Base-by-base conservation (phyloP, 2,113 vertebrate genomes). In the Hipposideros armiger region DNA sequence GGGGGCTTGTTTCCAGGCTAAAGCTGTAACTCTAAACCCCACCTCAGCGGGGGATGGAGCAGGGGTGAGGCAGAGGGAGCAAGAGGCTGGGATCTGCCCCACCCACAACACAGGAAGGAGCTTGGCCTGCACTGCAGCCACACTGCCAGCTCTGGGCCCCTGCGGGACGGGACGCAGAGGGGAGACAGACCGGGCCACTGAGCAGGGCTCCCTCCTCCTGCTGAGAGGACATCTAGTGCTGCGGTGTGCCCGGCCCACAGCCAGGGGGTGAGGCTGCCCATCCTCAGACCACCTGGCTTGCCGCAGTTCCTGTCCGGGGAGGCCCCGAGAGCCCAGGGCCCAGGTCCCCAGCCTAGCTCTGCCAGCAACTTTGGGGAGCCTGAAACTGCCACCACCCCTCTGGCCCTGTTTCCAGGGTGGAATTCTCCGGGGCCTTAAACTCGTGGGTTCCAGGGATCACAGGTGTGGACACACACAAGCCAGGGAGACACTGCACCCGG, bases 201-300 rank as follows among this genome's bases (percentile, higher is more conserved):
- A 15, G 26, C 2, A 4, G 20, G 26, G 32, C 16, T 1, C 13
- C 15, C 30, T 26, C 64, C 11, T 32, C 17, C 54, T 10, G 5
- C 52, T 1, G 14, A 22, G 24, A 19, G 3, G 28, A 26, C 0
- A 7, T 2, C 11, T 13, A 4, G 60, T 9, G 36, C 60, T 13
- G 4, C 2, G 10, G 26, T 3, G 0, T 3, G 0, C 45, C 19
- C 26, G 3, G 69, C n/a, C 17, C 28, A n/a, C 19, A 16, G 7
- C 20, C 26, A 11, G 74, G 47, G 1, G 47, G 24, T 0, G n/a
- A 28, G 22, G 81, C 58, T 64, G 58, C 32, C 42, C 11, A 0
- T 5, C 40, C 19, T 14, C 32, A 13, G 17, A n/a, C 66, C 32
- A 3, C 45, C 70, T 19, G n/a, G 70, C 36, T 9, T 6, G 22